Evolutionary conservation across 2,113 vertebrate species (phyloP).

Genomic region (Psilopogon haemacephalus): DNA sequence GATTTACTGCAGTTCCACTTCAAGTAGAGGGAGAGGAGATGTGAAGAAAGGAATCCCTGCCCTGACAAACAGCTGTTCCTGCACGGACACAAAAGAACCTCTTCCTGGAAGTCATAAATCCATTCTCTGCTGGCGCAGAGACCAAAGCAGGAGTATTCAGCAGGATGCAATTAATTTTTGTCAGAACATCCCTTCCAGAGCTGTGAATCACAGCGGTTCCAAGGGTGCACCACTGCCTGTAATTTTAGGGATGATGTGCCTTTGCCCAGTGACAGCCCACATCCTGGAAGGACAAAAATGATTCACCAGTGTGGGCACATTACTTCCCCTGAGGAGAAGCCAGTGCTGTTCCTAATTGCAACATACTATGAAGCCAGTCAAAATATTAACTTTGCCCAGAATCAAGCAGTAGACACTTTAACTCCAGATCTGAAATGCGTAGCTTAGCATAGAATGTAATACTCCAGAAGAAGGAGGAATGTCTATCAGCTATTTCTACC

Average conservation of each 20-base stretch:
- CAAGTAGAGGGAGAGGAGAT: not conserved
- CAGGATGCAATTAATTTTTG: not conserved
- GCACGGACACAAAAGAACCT: not conserved
- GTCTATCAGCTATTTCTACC: not conserved
- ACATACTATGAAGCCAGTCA: not conserved
- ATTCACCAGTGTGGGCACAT: not conserved
- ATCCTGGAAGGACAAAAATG: not conserved
- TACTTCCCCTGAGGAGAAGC: not conserved
- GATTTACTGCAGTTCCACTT: not conserved
- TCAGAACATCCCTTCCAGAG: not conserved
- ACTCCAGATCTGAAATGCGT: not conserved
- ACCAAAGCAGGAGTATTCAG: not conserved
- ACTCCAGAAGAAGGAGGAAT: not conserved
- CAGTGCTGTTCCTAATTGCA: not conserved
- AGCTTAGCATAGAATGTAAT: not conserved
- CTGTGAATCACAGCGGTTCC: not conserved
- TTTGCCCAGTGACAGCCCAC: not conserved
- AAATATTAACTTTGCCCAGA: not conserved
- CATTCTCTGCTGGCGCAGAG: not conserved
- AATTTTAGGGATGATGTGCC: not conserved
- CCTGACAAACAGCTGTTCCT: not conserved
- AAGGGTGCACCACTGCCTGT: not conserved
- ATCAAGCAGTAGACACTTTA: not conserved
- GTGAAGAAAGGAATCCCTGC: not conserved
- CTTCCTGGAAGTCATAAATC: not conserved